phyloP scores from a whole-genome alignment of 2,888 invertebrate genomes.

The Aquatica leii region DNA sequence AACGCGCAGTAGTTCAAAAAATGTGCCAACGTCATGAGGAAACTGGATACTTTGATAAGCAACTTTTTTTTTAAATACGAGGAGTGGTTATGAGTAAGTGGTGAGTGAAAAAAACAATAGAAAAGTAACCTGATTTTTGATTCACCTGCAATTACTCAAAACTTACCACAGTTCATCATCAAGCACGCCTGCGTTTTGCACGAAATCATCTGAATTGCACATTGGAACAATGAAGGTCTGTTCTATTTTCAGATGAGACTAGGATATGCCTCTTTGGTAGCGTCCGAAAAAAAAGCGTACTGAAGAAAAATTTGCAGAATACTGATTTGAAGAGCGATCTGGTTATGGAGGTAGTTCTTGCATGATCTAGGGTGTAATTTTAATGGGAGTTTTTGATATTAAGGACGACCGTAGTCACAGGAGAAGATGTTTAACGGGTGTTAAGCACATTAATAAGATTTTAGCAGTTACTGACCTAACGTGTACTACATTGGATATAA shows the following conservation, averaged over 20 bases:
- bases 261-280: too few relatives aligned
- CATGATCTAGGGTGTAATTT: not conserved
- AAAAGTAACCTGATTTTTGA: not conserved
- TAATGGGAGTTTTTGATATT: not conserved
- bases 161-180: not conserved
- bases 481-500: too few relatives aligned
- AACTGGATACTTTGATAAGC: not conserved
- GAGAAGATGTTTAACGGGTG: not conserved
- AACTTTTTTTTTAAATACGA: not conserved
- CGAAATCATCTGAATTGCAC: too few relatives aligned
- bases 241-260: too few relatives aligned
- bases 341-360: not conserved
- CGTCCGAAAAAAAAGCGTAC: too few relatives aligned
- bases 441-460: too few relatives aligned
- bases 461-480: too few relatives aligned
- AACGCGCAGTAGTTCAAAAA: too few relatives aligned
- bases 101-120: not conserved
- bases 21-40: too few relatives aligned
- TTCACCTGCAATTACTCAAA: not conserved
- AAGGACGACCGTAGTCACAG: not conserved
- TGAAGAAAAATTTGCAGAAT: not conserved
- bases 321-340: not conserved
- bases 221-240: too few relatives aligned
- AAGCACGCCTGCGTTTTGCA: too few relatives aligned
- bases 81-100: not conserved